phyloP scores from a whole-genome alignment of 2,888 invertebrate genomes.

The Beris morrisii region DNA sequence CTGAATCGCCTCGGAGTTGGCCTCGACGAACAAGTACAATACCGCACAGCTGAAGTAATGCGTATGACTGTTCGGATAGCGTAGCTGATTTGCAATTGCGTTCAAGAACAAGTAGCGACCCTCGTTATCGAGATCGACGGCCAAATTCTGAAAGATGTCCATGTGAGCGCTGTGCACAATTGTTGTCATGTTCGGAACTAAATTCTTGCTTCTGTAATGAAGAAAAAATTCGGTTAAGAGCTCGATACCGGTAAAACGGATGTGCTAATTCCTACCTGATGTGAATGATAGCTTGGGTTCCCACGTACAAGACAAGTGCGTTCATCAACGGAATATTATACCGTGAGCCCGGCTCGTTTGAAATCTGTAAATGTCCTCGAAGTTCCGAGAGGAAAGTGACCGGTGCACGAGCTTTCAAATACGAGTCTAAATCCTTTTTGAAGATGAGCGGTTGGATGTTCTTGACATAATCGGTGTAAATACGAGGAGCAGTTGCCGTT shows the following conservation, averaged over 20 bases:
- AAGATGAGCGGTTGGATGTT: conserved; percentile 86
- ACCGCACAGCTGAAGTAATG: conserved; percentile 99
- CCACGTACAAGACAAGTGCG: conserved; percentile 95
- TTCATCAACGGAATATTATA: conserved; percentile 98
- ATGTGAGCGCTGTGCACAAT: conserved; percentile 98
- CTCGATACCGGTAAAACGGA: background rate
- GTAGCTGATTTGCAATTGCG: conserved; percentile 96
- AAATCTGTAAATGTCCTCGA: conserved; percentile 84
- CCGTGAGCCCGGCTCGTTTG: conserved; percentile 83
- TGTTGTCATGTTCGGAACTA: conserved; percentile 94
- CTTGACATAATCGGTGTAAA: conserved; percentile 82
- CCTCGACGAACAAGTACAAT: conserved; percentile 95
- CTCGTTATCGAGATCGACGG: conserved; percentile 96
- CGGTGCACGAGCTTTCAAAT: conserved; percentile 89
- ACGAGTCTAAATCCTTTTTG: conserved; percentile 96
- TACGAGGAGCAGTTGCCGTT: conserved; percentile 84
- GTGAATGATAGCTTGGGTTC: conserved; percentile 91
- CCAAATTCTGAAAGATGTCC: conserved; percentile 99
- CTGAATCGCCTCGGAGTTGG: conserved; percentile 95
- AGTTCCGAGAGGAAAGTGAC: conserved; percentile 95
- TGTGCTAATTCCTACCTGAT: conserved; percentile 59
- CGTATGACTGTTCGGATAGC: conserved; percentile 99
- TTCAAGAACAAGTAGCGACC: conserved; percentile 95
- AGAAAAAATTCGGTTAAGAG: background rate
- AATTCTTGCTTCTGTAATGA: conserved; percentile 73